Percentiles rank a stretch among this genome's conserved stretches.
Conservation (phyloP, 2,888 invertebrate genomes). For the Gymnocheta viridis region DNA sequence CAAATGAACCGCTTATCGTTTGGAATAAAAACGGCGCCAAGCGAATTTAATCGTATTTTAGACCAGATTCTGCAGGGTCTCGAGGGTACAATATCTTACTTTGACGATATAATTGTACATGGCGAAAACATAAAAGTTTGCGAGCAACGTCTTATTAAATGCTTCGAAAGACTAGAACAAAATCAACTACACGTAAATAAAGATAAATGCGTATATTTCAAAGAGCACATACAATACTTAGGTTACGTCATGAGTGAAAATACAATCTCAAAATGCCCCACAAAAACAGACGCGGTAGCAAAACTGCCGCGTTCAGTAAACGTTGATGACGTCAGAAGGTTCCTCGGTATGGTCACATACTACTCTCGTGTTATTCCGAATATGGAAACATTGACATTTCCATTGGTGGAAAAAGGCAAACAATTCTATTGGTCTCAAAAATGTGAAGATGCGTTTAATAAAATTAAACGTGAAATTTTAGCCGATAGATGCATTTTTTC, state of each 20-base stretch:
- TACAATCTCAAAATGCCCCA: constrained; percentile 44
- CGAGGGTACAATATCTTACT: background rate
- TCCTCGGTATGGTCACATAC: constrained; percentile 32
- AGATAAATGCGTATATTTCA: background rate
- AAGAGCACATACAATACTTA: background rate
- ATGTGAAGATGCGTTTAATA: too few species aligned
- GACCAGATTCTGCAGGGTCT: background rate
- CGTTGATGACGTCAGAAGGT: constrained; percentile 28
- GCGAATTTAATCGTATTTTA: background rate
- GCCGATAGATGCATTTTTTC: too few species aligned
- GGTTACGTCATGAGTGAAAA: constrained; percentile 35
- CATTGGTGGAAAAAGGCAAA: too few species aligned
- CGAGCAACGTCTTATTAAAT: background rate
- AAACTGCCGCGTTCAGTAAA: constrained; percentile 2
- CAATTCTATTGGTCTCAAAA: too few species aligned
- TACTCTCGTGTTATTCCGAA: constrained; percentile 7
- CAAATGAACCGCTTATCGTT: background rate
- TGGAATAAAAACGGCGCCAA: background rate
- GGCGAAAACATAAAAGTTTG: background rate
- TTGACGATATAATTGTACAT: background rate
- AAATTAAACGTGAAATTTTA: too few species aligned
- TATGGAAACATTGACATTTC: background rate
- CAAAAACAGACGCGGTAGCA: constrained; percentile 20
- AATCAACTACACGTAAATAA: constrained; percentile 47
- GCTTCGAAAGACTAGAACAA: constrained; percentile 34